These are phyloP conservation scores for Dasyprocta punctata DNA, from an alignment of 2,113 vertebrate species.

Conservation along the genomic window DNA sequence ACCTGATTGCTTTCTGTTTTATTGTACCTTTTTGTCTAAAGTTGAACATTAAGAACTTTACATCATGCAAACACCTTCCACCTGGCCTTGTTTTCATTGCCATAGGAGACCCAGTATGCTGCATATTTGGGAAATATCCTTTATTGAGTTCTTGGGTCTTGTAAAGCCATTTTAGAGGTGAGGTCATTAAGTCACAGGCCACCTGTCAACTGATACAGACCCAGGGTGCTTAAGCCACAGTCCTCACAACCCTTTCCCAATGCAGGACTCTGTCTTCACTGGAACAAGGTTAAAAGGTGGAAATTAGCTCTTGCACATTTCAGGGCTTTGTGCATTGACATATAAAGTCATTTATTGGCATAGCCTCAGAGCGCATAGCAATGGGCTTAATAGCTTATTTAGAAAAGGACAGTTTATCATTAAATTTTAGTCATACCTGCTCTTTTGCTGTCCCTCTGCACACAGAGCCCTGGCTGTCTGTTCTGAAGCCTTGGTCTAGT, in stretches of 20 bases:
- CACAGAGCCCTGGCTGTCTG: neutral
- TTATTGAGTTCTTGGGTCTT: neutral
- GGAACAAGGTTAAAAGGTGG: neutral
- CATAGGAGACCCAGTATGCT: neutral
- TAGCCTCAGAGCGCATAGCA: neutral
- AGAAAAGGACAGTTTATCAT: slow-evolving; percentile 32
- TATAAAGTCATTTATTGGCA: slow-evolving; percentile 26
- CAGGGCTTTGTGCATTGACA: neutral
- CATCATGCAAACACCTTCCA: neutral
- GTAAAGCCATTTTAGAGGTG: neutral
- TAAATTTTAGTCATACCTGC: neutral
- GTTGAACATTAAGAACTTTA: slow-evolving; percentile 4
- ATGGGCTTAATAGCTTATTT: slow-evolving; percentile 23
- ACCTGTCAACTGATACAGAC: neutral
- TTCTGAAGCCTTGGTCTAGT: neutral
- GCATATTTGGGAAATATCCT: neutral
- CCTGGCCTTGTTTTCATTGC: neutral
- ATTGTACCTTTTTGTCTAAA: neutral
- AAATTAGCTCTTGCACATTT: neutral
- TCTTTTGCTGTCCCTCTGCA: neutral
- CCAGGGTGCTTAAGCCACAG: neutral
- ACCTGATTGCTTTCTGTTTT: neutral
- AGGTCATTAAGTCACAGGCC: neutral
- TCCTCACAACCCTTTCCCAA: accelerated
- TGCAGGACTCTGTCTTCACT: neutral